phyloP scores from a whole-genome alignment of 2,888 invertebrate species.

The Andrena fulva region DNA sequence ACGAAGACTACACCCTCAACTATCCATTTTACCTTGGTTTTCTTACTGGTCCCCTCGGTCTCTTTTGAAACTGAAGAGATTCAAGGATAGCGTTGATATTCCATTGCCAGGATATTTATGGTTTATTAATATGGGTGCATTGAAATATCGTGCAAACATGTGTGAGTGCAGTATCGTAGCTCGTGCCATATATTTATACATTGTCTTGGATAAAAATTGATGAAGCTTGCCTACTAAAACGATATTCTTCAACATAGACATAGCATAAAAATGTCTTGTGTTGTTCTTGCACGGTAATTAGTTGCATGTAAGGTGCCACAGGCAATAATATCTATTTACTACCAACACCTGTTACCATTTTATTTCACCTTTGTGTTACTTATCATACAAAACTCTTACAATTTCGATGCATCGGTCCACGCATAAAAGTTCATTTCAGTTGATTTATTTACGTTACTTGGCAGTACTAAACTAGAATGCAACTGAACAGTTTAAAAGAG shows the following conservation, averaged over 20 bases:
- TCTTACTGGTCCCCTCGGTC: conserved; percentile 14
- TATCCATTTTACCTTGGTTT: conserved; percentile 37
- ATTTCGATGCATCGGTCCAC: neutral
- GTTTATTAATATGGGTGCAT: conserved; percentile 11
- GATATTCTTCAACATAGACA: conserved; percentile 7
- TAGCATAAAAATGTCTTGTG: conserved; percentile 15
- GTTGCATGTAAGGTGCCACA: conserved; percentile 48
- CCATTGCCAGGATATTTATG: conserved; percentile 2
- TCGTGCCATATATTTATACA: neutral
- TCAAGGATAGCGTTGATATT: conserved; percentile 9
- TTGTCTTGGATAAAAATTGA: conserved; percentile 46
- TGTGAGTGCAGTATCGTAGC: conserved; percentile 13
- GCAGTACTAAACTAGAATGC: neutral
- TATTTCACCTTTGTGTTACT: neutral
- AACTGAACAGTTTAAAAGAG: neutral
- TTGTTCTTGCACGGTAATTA: conserved; percentile 49
- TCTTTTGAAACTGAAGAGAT: conserved; percentile 24
- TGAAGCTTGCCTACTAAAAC: conserved; percentile 67
- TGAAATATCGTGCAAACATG: conserved; percentile 26
- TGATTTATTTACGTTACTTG: neutral
- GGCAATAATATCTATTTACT: conserved; percentile 23
- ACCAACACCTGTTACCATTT: conserved; percentile 21
- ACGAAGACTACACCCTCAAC: neutral
- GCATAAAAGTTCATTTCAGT: neutral
- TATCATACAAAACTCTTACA: neutral